phyloP scores from a whole-genome alignment of 2,888 invertebrate species.

The Caenorhabditis sp. region DNA sequence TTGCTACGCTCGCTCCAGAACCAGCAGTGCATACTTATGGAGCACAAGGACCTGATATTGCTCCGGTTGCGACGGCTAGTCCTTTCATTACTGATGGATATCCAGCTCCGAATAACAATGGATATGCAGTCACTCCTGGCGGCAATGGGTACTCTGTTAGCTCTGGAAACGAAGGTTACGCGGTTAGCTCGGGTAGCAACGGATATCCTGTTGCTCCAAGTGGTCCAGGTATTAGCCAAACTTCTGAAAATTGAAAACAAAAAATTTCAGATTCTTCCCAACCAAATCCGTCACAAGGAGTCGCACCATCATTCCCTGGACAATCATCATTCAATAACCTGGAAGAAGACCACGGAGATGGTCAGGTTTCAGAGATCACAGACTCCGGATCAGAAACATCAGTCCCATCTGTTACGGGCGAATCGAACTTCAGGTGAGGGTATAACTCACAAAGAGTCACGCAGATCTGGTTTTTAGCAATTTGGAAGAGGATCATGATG shows the following conservation, averaged over 20 bases:
- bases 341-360: conserved; percentile 66
- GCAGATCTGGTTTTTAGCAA: conserved; percentile 17
- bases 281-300: conserved; percentile 54
- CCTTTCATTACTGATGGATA: conserved; percentile 28
- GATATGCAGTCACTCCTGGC: no score
- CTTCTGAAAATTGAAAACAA: background rate
- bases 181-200: background rate
- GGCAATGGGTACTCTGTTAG: no score
- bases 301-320: conserved; percentile 48
- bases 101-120: no score
- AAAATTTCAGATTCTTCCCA: conserved; percentile 22
- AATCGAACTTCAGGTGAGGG: conserved; percentile 36
- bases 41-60: conserved; percentile 60
- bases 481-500: conserved; percentile 58
- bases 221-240: conserved; percentile 17
- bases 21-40: conserved; percentile 54
- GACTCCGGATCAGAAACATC: conserved; percentile 22
- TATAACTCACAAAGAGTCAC: no score
- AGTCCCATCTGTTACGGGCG: conserved; percentile 44
- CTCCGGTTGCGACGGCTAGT: conserved; percentile 31
- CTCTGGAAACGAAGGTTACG: background rate
- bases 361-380: conserved; percentile 38
- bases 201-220: conserved; percentile 22
- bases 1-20: conserved; percentile 36
- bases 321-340: conserved; percentile 62